Evolutionary conservation across 2,113 vertebrate species (phyloP).

Genomic region (Aptenodytes patagonicus): DNA sequence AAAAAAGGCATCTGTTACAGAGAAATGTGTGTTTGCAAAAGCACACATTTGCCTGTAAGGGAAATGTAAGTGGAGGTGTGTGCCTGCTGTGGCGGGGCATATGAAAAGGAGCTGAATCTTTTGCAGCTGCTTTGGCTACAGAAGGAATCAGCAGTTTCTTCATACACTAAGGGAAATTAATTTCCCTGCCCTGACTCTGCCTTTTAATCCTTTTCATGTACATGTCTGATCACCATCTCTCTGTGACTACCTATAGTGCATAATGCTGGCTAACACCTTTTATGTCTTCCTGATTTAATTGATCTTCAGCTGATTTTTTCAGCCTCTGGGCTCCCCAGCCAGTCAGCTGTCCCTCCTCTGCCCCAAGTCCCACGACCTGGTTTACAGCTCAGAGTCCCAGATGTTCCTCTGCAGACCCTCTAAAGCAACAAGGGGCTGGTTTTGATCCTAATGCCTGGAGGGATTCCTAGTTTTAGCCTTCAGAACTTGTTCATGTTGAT

Average conservation of each 20-base stretch:
- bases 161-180: constrained; percentile 10
- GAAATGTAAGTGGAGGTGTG: neutral
- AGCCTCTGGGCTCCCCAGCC: neutral
- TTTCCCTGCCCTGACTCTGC: neutral
- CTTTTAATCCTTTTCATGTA: constrained; percentile 16
- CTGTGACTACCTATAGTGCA: neutral
- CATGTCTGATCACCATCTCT: neutral
- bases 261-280: neutral
- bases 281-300: neutral
- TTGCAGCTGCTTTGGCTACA: constrained; percentile 18
- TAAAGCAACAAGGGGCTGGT: neutral
- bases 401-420: neutral
- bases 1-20: neutral
- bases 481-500: neutral
- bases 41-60: neutral
- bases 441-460: neutral
- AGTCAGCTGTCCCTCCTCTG: neutral
- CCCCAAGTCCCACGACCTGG: neutral
- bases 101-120: neutral
- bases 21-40: neutral
- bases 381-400: neutral
- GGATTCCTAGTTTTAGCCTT: neutral
- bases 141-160: neutral
- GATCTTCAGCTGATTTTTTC: neutral
- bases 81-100: neutral